phyloP scores from a whole-genome alignment of 2,113 vertebrate genomes.

The Budorcas taxicolor region DNA sequence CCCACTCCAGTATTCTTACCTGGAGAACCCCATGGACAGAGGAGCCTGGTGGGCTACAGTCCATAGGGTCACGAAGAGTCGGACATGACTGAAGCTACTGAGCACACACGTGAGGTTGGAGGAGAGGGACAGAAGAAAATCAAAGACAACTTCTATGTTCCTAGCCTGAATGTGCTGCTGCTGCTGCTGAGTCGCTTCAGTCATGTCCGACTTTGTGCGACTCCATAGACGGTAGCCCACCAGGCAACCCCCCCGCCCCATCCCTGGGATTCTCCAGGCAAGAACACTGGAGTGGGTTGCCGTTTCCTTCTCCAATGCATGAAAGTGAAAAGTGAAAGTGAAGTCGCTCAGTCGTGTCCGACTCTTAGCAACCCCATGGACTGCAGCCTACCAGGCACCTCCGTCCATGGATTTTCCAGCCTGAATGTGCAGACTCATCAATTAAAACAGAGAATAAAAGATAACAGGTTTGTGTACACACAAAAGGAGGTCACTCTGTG shows the following conservation, averaged over 20 bases:
- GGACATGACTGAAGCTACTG: neutral
- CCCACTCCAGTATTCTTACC: neutral
- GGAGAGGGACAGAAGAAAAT: neutral
- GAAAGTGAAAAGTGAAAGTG: no score
- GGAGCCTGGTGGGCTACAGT: neutral
- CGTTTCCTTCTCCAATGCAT: no score
- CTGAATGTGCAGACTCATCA: neutral
- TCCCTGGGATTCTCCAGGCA: no score
- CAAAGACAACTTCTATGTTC: neutral
- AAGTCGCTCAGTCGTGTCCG: no score
- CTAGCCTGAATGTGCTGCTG: neutral
- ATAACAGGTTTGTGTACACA: neutral
- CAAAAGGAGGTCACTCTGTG: neutral
- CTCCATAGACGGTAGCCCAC: no score
- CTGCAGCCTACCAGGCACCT: no score
- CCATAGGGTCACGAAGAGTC: neutral
- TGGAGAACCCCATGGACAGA: neutral
- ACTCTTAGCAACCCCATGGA: no score
- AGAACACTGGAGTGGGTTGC: no score
- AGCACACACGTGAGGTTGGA: neutral
- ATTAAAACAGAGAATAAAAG: neutral
- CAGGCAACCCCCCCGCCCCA: no score
- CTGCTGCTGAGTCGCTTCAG: no score
- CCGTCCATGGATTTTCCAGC: no score
- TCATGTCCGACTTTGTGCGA: accelerated